Evolutionary conservation across 2,888 invertebrate species (phyloP), one percentile per base, ranked within the genome.

Genomic region (Ypsolopha sequella): DNA sequence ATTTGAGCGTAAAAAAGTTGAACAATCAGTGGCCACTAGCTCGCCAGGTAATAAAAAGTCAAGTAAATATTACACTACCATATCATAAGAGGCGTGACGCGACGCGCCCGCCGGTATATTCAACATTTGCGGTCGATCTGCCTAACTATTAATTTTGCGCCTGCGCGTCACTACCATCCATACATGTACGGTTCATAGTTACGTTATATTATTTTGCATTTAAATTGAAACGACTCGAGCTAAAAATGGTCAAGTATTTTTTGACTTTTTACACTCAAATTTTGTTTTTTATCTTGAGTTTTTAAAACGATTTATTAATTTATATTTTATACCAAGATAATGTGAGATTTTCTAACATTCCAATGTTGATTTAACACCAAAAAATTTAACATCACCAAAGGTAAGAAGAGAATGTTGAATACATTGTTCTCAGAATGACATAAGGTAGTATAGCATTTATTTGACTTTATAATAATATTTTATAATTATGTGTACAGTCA

Each of bases 1-100:
- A 70, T 87, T 92, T 70, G 90, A 91, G 80, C 86, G 88, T 80
- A 88, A 88, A 87, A 87, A 87, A 87, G 87, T 87, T 87, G 87
- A 87, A 87, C 87, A 87, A 87, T 87, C 87, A 69, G 87, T 87
- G 87, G 87, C 87, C 87, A 87, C 87, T 87, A 87, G 87, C 87
- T 87, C 87, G 87, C 87, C 87, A 87, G 87, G 87, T 87, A 87
- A 87, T 82, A 87, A 87, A 73, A 87, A 87, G 85, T 87, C 87
- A 87, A 87, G 85, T 87, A 87, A 87, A 87, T 87, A 87, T 86
- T 87, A 87, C 87, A 87, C 87, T 87, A 87, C 87, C 86, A 87
- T 87, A 82, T 86, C 80, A 62, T 87, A 85, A 86, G 47, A 47
- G 47, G 36, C 11, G n/a, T 45, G 24, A 24, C n/a, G 33, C 45